Conservation (phyloP, 2,113 vertebrate genomes). For the Thalassoma bifasciatum region DNA sequence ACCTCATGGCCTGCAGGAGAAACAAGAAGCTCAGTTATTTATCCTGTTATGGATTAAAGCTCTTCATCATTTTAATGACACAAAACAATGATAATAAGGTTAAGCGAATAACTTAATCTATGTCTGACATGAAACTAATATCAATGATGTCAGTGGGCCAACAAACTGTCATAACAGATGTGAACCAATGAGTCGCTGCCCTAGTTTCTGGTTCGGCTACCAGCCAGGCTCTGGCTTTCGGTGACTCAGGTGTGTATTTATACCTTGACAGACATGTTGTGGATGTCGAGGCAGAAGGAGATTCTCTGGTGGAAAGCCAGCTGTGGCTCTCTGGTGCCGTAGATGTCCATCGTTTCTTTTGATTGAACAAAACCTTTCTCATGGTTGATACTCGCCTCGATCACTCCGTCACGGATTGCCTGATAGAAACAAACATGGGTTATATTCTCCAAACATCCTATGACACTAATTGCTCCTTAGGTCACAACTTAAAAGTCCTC, state of each 20-base stretch:
- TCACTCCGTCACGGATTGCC: conserved; percentile 97
- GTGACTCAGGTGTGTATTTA: neutral
- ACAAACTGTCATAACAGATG: no score
- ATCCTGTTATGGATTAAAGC: neutral
- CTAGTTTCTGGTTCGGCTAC: no score
- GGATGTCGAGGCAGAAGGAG: conserved; percentile 98
- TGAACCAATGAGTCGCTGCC: no score
- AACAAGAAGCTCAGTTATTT: neutral
- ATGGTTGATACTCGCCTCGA: conserved; percentile 98
- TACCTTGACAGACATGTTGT: conserved; percentile 99
- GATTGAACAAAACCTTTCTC: conserved; percentile 98
- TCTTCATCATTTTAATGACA: neutral
- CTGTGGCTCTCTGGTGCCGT: conserved; percentile 96
- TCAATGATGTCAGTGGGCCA: no score
- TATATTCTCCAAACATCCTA: neutral
- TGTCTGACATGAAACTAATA: no score
- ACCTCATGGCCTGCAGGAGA: conserved; percentile 92
- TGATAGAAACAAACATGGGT: conserved; percentile 52
- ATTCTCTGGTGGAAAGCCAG: conserved; percentile 98
- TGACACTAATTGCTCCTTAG: no score
- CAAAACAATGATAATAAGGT: no score
- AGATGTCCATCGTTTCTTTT: conserved; percentile 97
- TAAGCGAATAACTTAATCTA: no score
- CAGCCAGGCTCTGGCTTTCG: no score
- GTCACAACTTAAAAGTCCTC: no score